Conservation (phyloP, 2,888 invertebrate species). For the Anticlea derivata region DNA sequence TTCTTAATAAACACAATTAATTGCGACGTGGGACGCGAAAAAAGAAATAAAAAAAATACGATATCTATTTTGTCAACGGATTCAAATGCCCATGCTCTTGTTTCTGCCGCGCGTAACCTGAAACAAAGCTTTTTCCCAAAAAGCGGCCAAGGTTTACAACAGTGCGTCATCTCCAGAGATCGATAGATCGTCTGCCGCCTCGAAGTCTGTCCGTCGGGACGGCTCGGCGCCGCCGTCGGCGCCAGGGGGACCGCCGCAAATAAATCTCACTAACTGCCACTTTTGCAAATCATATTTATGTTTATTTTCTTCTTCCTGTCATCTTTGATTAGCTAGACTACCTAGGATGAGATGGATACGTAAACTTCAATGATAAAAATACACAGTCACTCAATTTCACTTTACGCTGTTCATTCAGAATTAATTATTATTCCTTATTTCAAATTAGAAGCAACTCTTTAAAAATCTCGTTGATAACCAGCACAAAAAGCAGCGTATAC, state of each 20-base stretch:
- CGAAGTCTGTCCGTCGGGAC: slow-evolving; percentile 76
- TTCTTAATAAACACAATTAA: too few species aligned
- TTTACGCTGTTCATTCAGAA: too few species aligned
- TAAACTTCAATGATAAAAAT: background rate
- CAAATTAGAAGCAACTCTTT: too few species aligned
- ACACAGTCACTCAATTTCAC: too few species aligned
- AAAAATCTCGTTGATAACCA: too few species aligned
- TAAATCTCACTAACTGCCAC: slow-evolving; percentile 57
- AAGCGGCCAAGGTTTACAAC: slow-evolving; percentile 12
- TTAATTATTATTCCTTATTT: too few species aligned
- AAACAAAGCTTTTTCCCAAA: background rate
- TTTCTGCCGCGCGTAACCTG: too few species aligned
- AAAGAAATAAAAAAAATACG: too few species aligned
- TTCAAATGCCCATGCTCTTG: too few species aligned
- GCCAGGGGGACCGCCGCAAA: slow-evolving; percentile 65
- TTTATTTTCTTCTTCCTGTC: slow-evolving; percentile 40
- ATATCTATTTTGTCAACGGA: too few species aligned
- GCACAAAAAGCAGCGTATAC: too few species aligned
- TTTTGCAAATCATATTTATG: slow-evolving; percentile 53
- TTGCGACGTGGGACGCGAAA: too few species aligned
- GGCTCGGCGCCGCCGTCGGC: slow-evolving; percentile 71
- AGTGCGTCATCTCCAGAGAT: slow-evolving; percentile 56
- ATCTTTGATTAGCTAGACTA: slow-evolving; percentile 28
- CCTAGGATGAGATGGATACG: background rate
- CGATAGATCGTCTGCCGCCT: slow-evolving; percentile 63